Base-by-base conservation (phyloP, 2,888 invertebrate genomes). In the Pristionchus fissidentatus region DNA sequence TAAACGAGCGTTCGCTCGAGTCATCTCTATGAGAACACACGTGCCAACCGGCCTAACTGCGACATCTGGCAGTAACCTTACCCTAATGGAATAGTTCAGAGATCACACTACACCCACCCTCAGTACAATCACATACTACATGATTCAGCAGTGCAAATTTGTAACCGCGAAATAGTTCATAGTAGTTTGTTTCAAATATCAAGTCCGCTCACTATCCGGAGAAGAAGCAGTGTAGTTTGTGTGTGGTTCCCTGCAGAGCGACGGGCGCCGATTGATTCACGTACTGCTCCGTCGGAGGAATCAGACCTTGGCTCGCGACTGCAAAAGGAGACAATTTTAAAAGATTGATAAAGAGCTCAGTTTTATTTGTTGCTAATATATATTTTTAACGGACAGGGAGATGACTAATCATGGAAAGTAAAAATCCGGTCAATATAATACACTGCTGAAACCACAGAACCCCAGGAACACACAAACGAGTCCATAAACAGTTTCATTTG, bases 171-270 rank as follows among this genome's bases (percentile, higher is more conserved):
- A n/a, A n/a, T n/a, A n/a, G n/a, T n/a, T n/a, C n/a, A n/a, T n/a
- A n/a, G n/a, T n/a, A n/a, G n/a, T n/a, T n/a, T n/a, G n/a, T n/a
- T n/a, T n/a, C 60, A 60, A 81, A 32, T 84, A 87, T 55, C 55
- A 55, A n/a, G 22, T 4, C 82, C 57, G 92, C 93, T 93, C 88
- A 93, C 93, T 93, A 93, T 91, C 94, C 94, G 85, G 93, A 92
- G 90, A 93, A 94, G 85, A 94, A 93, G 88, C 94, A 94, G 86
- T 93, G 93, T 70, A 94, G 90, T 83, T 91, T 92, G 86, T 92
- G 91, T 32, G 87, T 86, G 62, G 90, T 89, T 83, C 92, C 92
- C 79, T 88, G 89, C 7, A 92, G 86, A n/a, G 92, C 92, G 77
- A 92, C 87, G 38, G 92, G 92, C 32, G 90, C 89, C 38, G 89